Base-by-base conservation (phyloP, 2,888 invertebrate species). In the Parasteatoda lunata region DNA sequence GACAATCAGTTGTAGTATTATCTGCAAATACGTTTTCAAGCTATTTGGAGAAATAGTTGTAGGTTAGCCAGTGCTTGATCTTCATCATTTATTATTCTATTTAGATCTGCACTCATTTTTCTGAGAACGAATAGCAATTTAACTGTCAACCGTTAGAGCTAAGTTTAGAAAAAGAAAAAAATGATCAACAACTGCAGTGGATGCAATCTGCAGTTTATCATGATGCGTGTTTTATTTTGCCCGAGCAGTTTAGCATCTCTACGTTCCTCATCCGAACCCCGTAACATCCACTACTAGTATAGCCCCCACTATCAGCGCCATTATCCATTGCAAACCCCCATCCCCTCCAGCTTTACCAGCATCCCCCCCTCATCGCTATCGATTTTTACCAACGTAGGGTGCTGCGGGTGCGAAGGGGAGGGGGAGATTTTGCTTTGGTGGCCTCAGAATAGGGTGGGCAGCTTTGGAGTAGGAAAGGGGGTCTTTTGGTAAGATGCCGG, bases 221-320 rank as follows among this genome's bases (percentile, higher is more conserved):
- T 77, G 54, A 77, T 78, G 76, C 84, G 84, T 69, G 84, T 79
- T 79, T 79, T 77, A 72, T 76, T 66, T 78, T 69, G 76, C 79
- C 71, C 49, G 71, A 48, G 59, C 68, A 79, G 84, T 84, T 84
- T 84, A 84, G 79, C 84, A 79, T 84, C 75, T 75, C 68, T 66
- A 75, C 75, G 68, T 47, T 51, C 77, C 59, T 48, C 69, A 30
- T 47, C 65, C 72, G 66, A 15, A 49, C 71, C 72, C 72, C 70
- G 9, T 80, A 66, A 72, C 73, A 73, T 80, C 83, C 54, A 66
- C 84, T 84, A 84, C 84, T 84, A 84, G 84, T 84, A 81, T 86
- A 81, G 70, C 86, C 86, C 80, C 84, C 80, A 75, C 80, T 79
- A 75, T 76, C 85, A 80, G 75, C 81, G 71, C 76, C 86, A 81